Base-by-base conservation (phyloP, 2,797 vertebrate genomes). In the Chloroceryle inda region DNA sequence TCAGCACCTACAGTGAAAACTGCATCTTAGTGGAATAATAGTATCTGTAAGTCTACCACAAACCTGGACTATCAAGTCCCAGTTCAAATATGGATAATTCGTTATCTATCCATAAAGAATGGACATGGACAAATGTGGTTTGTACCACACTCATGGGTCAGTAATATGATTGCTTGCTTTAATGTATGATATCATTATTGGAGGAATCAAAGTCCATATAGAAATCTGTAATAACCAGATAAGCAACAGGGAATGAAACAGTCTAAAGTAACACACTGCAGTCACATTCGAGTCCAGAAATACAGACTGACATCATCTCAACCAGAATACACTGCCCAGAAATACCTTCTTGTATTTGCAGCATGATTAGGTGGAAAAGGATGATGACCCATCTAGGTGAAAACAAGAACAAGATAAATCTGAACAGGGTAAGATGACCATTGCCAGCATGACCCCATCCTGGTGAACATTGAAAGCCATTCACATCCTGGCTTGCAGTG, bases 101-200 rank as follows among this genome's bases (percentile, higher is more conserved):
- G 17, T 75, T 13, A 59, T 56, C 21, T 55, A 13, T 11, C 27
- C 37, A 53, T 7, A 11, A 58, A 85, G 72, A 74, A 44, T 5
- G 2, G 68, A 35, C 12, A 53, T 1, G 1, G 33, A 44, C 14
- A 62, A 72, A 58, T 0, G 0, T 9, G 12, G 22, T 44, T 45
- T 75, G 27, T 62, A 14, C 21, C 29, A 68, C 13, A 20, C 8
- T 27, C 19, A 4, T 6, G 31, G 83, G 3, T 3, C 52, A 59
- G 37, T 20, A 71, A 27, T 16, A 16, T 1, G 10, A 74, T 1
- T 55, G n/a, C 63, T 71, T 58, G n/a, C 20, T 83, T 47, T 69
- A 72, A 62, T 13, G 8, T 8, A 76, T 14, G 11, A 9, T 5
- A 61, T 22, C 7, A 22, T 42, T 45, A 20, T 1, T 2, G 5